phyloP scores from a whole-genome alignment of 1,140 invertebrate species.

The Pomacea maculata region DNA sequence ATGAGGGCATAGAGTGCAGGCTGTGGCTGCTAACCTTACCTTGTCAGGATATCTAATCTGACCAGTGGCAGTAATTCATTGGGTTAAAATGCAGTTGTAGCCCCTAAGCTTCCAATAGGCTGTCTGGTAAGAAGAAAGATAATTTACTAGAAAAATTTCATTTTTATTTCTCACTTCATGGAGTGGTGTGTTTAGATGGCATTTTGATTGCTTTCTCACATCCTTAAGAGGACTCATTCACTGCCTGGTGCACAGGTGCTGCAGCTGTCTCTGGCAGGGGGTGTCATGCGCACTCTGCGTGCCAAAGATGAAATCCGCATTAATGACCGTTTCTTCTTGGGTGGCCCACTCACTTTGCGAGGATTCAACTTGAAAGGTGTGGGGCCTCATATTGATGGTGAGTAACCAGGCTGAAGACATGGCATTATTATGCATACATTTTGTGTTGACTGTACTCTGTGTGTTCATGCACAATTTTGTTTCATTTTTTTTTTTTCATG shows the following conservation, averaged over 20 bases:
- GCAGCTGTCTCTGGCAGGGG: conserved; percentile 77
- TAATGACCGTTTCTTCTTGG: conserved; percentile 85
- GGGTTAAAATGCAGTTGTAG: too few species aligned
- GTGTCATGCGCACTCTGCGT: conserved; percentile 72
- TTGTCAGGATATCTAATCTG: too few species aligned
- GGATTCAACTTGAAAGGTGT: conserved; percentile 85
- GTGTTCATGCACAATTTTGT: not conserved
- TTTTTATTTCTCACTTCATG: not conserved
- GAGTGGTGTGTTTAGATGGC: not conserved
- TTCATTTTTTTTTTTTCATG: too few species aligned
- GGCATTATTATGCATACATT: not conserved
- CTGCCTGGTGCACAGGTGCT: conserved; percentile 71
- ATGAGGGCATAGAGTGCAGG: too few species aligned
- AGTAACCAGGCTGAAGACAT: conserved; percentile 1
- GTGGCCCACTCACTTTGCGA: conserved; percentile 83
- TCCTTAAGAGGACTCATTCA: conserved; percentile 7
- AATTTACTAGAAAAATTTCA: too few species aligned
- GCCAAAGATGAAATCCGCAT: conserved; percentile 74
- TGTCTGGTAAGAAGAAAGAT: too few species aligned
- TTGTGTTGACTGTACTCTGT: not conserved
- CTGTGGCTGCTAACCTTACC: too few species aligned
- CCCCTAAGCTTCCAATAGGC: too few species aligned
- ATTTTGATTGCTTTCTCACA: not conserved
- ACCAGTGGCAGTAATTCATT: too few species aligned
- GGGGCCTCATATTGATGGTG: conserved; percentile 79